Percentiles rank a stretch among this genome's conserved stretches.
Conservation (phyloP, 2,797 vertebrate species). For the Coregonus suidteri region DNA sequence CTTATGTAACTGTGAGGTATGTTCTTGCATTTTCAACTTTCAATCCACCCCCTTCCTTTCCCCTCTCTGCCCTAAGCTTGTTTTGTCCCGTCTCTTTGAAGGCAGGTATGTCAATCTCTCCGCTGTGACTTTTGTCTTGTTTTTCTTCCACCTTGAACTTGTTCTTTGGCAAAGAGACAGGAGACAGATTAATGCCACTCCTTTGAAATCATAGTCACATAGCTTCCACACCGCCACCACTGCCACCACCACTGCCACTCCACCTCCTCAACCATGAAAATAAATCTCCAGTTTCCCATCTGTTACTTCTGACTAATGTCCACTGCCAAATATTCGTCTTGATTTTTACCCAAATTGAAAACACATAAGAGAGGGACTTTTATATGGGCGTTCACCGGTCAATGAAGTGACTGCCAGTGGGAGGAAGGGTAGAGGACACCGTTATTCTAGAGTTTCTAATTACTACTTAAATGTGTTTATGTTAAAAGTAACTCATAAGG, state of each 20-base stretch:
- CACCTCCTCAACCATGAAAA: slow-evolving; percentile 62
- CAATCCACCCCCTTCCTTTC: background rate
- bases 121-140: slow-evolving; percentile 45
- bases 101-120: slow-evolving; percentile 51
- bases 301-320: slow-evolving; percentile 61
- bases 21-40: slow-evolving; percentile 5
- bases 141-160: slow-evolving; percentile 73
- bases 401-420: background rate
- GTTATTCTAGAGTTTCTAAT: slow-evolving; percentile 9
- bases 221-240: slow-evolving; percentile 1
- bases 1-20: background rate
- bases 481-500: background rate
- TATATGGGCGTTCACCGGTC: slow-evolving; percentile 16
- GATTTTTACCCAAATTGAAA: slow-evolving; percentile 66
- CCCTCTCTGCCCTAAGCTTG: background rate
- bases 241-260: too few relatives aligned
- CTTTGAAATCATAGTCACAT: slow-evolving; percentile 72
- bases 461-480: background rate
- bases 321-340: slow-evolving; percentile 53
- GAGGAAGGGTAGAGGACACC: background rate
- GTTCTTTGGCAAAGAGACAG: slow-evolving; percentile 57
- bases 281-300: slow-evolving; percentile 65
- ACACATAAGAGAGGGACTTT: slow-evolving; percentile 24
- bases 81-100: slow-evolving; percentile 31
- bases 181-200: slow-evolving; percentile 69